Evolutionary conservation across 2,888 invertebrate species (phyloP), one percentile per base, ranked within the genome.

Genomic region (Ellobium chinense): DNA sequence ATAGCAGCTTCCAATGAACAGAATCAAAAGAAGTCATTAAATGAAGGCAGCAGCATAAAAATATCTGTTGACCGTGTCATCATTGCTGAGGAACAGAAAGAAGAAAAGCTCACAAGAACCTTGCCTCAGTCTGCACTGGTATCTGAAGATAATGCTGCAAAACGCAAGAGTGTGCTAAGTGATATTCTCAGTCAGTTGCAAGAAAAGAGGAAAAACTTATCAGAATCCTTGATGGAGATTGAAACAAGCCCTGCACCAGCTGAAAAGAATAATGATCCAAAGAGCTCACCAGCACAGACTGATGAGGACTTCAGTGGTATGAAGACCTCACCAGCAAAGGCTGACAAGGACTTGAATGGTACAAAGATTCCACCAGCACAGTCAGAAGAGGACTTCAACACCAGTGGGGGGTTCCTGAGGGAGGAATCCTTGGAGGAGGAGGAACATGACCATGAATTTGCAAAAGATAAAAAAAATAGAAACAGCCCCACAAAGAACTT

Each of bases 131-230:
- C 14, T 12, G 2, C 24, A 27, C 21, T 54, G 5, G 72, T 12
- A 9, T 58, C n/a, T 46, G 60, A 60, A 2, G 69, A 69, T 60
- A 24, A 29, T 4, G n/a, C 46, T 36, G 56, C 39, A 21, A 80
- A 75, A 58, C 46, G 80, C 1, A 80, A 75, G 63, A 80, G 39
- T 69, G 36, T 80, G 31, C 24, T 80, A 4, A 75, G 34, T 36
- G 75, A 75, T 29, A 80, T 80, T 69, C 66, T 75, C 1, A 37
- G 37, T 0, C 62, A 80, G 62, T 36, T 80, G 54, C 34, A 75
- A 69, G 36, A 69, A 36, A 80, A 70, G 54, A 80, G 75, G 46
- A 58, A 62, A 75, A 39, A 27, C 0, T 14, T 80, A 27, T 9
- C 31, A 24, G 68, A 58, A 18, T 24, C 46, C 0, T 36, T 60